These are phyloP conservation scores for Dendrophyllia cribrosa DNA, from an alignment of 64 coral and sea anemone genomes.

Conservation along the genomic window DNA sequence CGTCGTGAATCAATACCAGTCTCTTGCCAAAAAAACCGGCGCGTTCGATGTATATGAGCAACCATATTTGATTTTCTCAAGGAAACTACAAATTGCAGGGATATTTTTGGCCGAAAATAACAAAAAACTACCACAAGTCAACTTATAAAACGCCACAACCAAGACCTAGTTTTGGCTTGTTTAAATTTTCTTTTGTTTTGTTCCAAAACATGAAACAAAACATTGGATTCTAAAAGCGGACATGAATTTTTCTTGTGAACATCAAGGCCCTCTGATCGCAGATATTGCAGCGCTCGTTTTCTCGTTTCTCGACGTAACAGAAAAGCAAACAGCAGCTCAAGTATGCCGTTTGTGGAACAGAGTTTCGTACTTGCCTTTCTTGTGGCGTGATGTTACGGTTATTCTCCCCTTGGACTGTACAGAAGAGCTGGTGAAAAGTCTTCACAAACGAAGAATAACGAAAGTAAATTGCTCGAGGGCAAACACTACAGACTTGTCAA, in stretches of 20 bases:
- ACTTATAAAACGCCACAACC: background rate
- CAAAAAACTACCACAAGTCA: background rate
- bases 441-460: constrained; percentile 84
- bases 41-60: background rate
- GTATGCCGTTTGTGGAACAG: constrained; percentile 90
- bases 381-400: constrained; percentile 84
- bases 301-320: constrained; percentile 69
- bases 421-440: constrained; percentile 71
- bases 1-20: constrained; percentile 12
- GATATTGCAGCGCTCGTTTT: constrained; percentile 89
- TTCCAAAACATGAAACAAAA: background rate
- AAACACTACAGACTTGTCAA: constrained; percentile 74
- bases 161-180: background rate
- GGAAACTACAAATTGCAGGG: background rate
- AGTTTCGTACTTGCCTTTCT: constrained; percentile 72
- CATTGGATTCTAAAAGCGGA: constrained; percentile 12
- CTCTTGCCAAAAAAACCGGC: background rate
- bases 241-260: constrained; percentile 27
- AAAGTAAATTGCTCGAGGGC: constrained; percentile 73
- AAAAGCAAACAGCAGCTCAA: constrained; percentile 84
- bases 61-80: background rate
- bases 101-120: background rate
- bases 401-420: constrained; percentile 80
- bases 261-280: constrained; percentile 92
- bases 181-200: background rate